Percentiles rank a stretch among this genome's conserved stretches.
These are phyloP conservation scores for Galaxias olidus DNA, from an alignment of 2,797 vertebrate genomes.

Conservation along the genomic window DNA sequence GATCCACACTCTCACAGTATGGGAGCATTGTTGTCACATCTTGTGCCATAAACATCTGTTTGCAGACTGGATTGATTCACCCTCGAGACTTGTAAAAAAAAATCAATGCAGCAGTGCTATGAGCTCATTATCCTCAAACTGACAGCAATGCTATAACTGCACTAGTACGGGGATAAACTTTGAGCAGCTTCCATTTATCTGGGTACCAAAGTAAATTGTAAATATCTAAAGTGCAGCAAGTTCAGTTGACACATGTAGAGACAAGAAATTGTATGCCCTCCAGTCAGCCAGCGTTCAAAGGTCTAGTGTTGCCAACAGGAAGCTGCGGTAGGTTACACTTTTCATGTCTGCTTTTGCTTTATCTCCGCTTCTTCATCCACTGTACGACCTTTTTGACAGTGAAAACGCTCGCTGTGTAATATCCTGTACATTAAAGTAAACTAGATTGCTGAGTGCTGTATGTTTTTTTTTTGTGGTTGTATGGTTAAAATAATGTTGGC, in stretches of 20 bases:
- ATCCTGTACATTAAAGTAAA: no score
- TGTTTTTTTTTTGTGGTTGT: neutral
- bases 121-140: conserved; percentile 9
- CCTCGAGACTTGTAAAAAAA: conserved; percentile 58
- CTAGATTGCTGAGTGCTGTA: neutral
- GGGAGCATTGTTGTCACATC: conserved; percentile 64
- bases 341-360: neutral
- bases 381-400: neutral
- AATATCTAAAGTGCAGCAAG: neutral
- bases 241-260: neutral
- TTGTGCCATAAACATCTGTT: conserved; percentile 65
- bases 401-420: no score
- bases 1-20: conserved; percentile 71
- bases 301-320: conserved; percentile 33
- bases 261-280: neutral
- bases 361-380: neutral
- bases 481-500: neutral
- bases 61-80: conserved; percentile 69
- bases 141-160: neutral
- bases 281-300: neutral
- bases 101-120: conserved; percentile 37
- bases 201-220: no score
- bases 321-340: conserved; percentile 16
- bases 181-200: no score
- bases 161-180: neutral